Base-by-base conservation (phyloP, 2,888 invertebrate species). In the Tanypteryx hageni region DNA sequence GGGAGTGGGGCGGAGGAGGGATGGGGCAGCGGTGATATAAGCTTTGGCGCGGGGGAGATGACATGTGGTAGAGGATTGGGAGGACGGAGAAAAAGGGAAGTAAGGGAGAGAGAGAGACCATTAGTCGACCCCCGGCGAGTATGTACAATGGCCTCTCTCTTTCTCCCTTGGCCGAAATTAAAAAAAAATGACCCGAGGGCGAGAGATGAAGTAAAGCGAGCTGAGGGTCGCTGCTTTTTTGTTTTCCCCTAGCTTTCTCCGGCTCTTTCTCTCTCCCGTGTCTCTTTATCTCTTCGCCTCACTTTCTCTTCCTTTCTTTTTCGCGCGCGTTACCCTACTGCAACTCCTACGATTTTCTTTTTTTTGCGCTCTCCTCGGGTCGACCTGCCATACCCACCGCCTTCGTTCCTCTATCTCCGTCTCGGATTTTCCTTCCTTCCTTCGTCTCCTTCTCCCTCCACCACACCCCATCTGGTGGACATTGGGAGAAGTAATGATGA, bases 401-500 rank as follows among this genome's bases (percentile, higher is more conserved):
- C 44, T 44, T 44, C 5, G 3, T 44, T 5, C 5, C 44, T 44
- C 44, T 44, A 1, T 44, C 44, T 44, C 44, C 44, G 1, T 44
- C 44, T 44, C 44, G 44, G 5, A 5, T 44, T 44, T 44, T 44
- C 44, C 44, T 44, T 44, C 44, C 3, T 44, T 44, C 44, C 44
- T 44, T n/a, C n/a, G n/a, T n/a, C 44, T 44, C 44, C 44, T 44
- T 44, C 44, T 3, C 44, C 44, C 11, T 76, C 18, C 11, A 27
- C 22, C 76, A 13, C 27, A 76, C 13, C 76, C 76, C 76, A 76
- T 76, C 76, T 76, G 76, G 76, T 27, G 76, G 76, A 76, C 76
- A 76, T 27, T 13, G 27, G 76, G 13, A 76, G 76, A 76, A 76
- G 76, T 76, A 76, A 76, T 76, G 76, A 76, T 27, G 76, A 76